phyloP scores from a whole-genome alignment of 2,797 vertebrate species.

The Hemibagrus guttatus region DNA sequence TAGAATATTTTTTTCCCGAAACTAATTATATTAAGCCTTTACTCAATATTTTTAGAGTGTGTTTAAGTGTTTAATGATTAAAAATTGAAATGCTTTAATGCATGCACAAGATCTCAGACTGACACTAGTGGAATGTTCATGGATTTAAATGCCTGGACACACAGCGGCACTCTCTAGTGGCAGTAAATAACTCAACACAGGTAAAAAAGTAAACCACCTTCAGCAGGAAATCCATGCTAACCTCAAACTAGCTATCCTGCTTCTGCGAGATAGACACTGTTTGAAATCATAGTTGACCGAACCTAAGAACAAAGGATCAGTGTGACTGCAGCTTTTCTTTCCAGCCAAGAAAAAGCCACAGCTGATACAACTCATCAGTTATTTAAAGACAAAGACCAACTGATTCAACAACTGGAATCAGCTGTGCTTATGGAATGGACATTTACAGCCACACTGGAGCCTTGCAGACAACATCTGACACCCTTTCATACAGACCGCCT shows the following conservation, averaged over 20 bases:
- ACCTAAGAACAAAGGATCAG: not conserved
- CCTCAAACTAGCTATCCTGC: not conserved
- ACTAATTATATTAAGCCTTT: too few relatives aligned
- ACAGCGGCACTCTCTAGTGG: not conserved
- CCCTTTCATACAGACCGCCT: not conserved
- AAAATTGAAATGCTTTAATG: not conserved
- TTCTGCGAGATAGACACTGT: not conserved
- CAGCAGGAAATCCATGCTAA: not conserved
- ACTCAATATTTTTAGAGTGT: too few relatives aligned
- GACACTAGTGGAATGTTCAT: not conserved
- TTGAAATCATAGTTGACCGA: not conserved
- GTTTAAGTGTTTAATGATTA: not conserved
- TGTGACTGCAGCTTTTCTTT: not conserved
- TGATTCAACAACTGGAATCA: slow-evolving; percentile 37
- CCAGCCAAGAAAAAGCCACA: not conserved
- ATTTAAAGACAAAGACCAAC: slow-evolving; percentile 25
- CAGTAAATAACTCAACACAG: not conserved
- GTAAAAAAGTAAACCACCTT: not conserved
- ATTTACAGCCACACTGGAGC: slow-evolving; percentile 26
- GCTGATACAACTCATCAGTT: slow-evolving; percentile 18
- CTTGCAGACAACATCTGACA: not conserved
- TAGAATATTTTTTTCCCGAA: not conserved
- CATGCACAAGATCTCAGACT: not conserved
- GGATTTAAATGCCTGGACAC: not conserved
- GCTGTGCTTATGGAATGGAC: slow-evolving; percentile 17